Evolutionary conservation across 2,797 vertebrate genomes (phyloP), one percentile per base, ranked within the genome.

Genomic region (Pyrocephalus nanus): DNA sequence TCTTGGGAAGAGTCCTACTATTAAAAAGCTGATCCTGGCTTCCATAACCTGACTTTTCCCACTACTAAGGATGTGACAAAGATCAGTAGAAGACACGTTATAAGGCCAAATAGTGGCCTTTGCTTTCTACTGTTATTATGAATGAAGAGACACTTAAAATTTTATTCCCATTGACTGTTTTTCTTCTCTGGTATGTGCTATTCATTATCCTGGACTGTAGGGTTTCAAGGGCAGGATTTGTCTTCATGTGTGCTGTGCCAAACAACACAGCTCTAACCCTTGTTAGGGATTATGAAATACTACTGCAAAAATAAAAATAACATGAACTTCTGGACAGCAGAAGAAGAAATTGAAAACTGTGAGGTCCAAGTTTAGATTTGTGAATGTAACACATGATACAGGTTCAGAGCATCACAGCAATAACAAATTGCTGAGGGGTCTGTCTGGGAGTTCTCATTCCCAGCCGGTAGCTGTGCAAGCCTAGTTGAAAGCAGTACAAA

Each of bases 41-140:
- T 78, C 48, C 38, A 36, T 22, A 86, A 57, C 30, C 17, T 22
- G 58, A 65, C 69, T 92, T 64, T 23, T 72, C 17, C 34, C n/a
- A 15, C 48, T 54, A 0, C 15, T 3, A 1, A 12, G 1, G 12
- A 4, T 4, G 2, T 51, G 26, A 53, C 12, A 61, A 80, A 77
- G 12, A 69, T 26, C 17, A 73, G 14, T 2, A 81, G 21, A 90
- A 58, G 15, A 11, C 30, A 81, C 8, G 8, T 67, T 47, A 53
- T n/a, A 50, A 27, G 8, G 8, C 13, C 1, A 7, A 86, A 62
- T 5, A 11, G 23, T 62, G 43, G 34, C n/a, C 64, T 82, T 72
- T 66, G 19, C 13, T 54, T 90, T 69, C 54, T 81, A 21, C 9
- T 21, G 8, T 25, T 27, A 54, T 25, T 47, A 65, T 5, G 12